Conservation (phyloP, 2,888 invertebrate species). For the Papilio gigon region DNA sequence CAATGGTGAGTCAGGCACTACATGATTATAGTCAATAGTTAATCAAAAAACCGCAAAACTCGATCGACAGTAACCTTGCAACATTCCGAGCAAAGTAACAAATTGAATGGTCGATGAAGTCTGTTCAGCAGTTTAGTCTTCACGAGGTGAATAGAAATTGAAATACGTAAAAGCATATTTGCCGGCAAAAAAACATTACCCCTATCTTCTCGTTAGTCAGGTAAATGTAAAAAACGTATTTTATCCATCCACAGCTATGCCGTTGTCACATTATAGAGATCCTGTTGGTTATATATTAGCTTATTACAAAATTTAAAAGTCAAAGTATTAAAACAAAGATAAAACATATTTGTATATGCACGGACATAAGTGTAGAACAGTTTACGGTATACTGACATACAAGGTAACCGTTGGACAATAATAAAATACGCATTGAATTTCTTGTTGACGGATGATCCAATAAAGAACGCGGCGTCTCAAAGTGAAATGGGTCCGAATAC, state of each 20-base stretch:
- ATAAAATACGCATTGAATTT: slow-evolving; percentile 48
- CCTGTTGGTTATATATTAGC: no score
- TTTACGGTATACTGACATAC: slow-evolving; percentile 11
- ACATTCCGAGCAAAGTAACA: not conserved
- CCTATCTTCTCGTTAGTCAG: no score
- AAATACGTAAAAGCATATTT: not conserved
- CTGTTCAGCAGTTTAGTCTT: not conserved
- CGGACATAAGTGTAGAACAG: not conserved
- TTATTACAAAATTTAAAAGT: not conserved
- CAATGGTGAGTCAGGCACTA: slow-evolving; percentile 61
- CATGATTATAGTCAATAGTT: slow-evolving; percentile 33
- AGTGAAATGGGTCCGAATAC: slow-evolving; percentile 71
- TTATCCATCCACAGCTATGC: no score
- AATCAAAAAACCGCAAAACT: not conserved
- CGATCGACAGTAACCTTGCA: not conserved
- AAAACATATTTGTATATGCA: not conserved
- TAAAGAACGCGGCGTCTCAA: slow-evolving; percentile 66
- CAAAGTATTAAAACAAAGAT: not conserved
- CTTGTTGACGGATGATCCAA: slow-evolving; percentile 54
- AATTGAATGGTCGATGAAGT: not conserved
- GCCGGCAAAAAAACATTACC: not conserved
- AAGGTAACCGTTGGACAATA: slow-evolving; percentile 27
- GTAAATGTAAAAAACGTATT: no score
- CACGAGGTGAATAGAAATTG: not conserved
- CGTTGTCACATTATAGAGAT: no score